Conservation (phyloP, 2,113 vertebrate genomes). For the Triplophysa tibetana region DNA sequence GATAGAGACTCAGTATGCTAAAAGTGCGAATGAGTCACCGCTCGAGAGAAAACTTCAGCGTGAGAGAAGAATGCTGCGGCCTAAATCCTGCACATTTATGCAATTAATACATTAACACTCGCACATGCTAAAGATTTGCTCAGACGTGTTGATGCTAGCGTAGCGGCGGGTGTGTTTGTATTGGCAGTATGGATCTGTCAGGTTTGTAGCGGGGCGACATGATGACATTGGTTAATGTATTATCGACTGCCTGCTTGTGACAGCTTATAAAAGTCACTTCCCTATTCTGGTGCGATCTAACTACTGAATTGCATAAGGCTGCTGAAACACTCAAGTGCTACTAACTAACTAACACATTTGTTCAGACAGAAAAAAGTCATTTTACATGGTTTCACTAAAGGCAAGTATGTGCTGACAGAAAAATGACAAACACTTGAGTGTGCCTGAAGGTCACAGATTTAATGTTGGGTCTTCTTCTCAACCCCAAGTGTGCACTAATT, state of each 20-base stretch:
- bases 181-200: conserved; percentile 38
- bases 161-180: not conserved
- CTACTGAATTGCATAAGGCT: not conserved
- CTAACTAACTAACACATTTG: not conserved
- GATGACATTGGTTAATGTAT: conserved; percentile 38
- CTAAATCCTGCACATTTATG: conserved; percentile 1
- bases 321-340: not conserved
- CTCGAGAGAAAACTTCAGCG: conserved; percentile 28
- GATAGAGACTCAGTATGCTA: conserved; percentile 35
- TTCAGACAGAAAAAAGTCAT: too few species aligned
- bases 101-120: not conserved
- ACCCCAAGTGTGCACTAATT: too few species aligned
- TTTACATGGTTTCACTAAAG: too few species aligned
- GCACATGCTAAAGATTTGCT: not conserved
- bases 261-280: conserved; percentile 26
- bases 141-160: not conserved
- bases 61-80: not conserved
- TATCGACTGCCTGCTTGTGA: conserved; percentile 23
- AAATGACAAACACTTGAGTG: too few species aligned
- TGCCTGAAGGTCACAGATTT: too few species aligned
- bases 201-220: conserved; percentile 13
- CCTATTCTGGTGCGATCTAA: conserved; percentile 7
- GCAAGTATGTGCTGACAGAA: too few species aligned
- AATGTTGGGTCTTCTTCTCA: too few species aligned
- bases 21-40: conserved; percentile 36